Evolutionary conservation across 1,140 invertebrate genomes (phyloP), one percentile per base, ranked within the genome.

Genomic region (Akabosia matsudoensis): DNA sequence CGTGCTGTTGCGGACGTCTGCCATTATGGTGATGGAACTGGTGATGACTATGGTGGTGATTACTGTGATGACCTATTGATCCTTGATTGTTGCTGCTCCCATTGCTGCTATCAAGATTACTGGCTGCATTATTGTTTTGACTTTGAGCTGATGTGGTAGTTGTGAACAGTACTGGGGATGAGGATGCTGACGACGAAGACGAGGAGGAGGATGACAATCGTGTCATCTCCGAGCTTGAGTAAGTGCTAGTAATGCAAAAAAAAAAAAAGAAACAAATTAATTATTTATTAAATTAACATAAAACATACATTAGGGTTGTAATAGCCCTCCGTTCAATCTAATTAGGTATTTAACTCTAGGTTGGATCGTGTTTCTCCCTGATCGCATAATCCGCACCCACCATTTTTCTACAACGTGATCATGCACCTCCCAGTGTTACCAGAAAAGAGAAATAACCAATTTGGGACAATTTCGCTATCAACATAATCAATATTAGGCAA

Each of bases 171-270:
- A 80, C 79, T 14, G 79, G 79, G 24, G 79, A 80, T 16, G 77
- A 79, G 61, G 79, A 80, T 13, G 79, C 77, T 67, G 79, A 80
- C 14, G 77, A 78, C 3, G 79, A 80, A 1, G 79, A 80, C 13
- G 79, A 80, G 52, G 79, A 80, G 37, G 79, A 79, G 33, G 79
- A 80, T 34, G 70, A 72, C 52, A 80, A 67, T 28, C 79, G 75
- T 26, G 79, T 80, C 79, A 80, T 80, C 74, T 80, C 79, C 76
- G 79, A 80, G 70, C 79, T 80, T 45, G 79, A 80, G 76, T 80
- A 80, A 64, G 78, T 80, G 56, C 79, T 80, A 74, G 24, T 79
- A 80, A 70, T 26, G 14, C 56, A 75, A 73, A 16, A 75, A 79
- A 78, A 45, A 76, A 56, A 56, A n/a, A 45, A 45, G 18, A 10